Evolutionary conservation across 2,797 vertebrate species (phyloP).

Genomic region (Orientallactaga sibirica): DNA sequence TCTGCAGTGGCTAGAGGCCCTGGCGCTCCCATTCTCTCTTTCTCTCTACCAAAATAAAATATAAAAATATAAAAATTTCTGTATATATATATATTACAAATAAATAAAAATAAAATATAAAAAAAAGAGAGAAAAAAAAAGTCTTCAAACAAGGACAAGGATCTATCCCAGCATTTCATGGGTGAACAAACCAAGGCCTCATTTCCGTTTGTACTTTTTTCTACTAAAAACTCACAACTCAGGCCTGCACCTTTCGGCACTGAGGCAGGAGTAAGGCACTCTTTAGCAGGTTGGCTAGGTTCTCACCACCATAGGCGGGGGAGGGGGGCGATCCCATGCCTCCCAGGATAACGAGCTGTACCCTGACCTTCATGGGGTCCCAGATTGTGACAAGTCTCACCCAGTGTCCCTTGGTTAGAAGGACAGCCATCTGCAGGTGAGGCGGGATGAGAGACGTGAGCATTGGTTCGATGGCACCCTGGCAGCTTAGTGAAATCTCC

Average conservation of each 20-base stretch:
- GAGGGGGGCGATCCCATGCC: rapidly evolving
- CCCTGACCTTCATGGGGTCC: background rate
- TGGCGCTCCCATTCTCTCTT: no score
- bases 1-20: no score
- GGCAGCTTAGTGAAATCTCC: rapidly evolving
- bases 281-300: rapidly evolving
- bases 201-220: background rate
- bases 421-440: rapidly evolving
- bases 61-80: no score
- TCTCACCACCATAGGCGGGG: rapidly evolving
- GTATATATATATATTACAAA: no score
- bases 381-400: background rate
- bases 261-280: rapidly evolving
- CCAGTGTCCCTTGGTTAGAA: background rate
- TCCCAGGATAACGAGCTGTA: background rate
- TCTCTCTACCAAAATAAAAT: no score
- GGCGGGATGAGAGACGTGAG: rapidly evolving
- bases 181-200: no score
- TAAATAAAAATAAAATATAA: no score
- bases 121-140: no score
- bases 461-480: rapidly evolving
- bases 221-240: background rate
- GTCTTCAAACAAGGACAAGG: background rate
- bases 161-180: background rate
- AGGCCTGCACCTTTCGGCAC: background rate